Evolutionary conservation across 2,113 vertebrate genomes (phyloP), one percentile per base, ranked within the genome.

Genomic region (Anthoscopus minutus): DNA sequence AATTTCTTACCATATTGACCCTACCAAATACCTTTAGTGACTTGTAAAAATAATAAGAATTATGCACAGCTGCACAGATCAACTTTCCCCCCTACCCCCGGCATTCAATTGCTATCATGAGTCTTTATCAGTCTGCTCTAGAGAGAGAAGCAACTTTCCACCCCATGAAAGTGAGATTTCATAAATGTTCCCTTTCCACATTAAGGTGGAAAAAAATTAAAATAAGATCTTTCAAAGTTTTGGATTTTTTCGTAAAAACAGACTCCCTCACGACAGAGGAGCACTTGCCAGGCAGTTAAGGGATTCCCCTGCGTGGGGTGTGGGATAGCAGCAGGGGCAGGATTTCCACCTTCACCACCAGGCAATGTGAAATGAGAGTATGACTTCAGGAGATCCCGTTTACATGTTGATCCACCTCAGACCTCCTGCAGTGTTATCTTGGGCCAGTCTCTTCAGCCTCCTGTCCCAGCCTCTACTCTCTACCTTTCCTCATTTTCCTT

Each of bases 41-140:
- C 87, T 86, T 96, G 79, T 91, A 96, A 96, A 96, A 96, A 86
- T 94, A 94, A 74, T 81, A 92, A 87, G 73, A 64, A 86, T 96
- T 91, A 88, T 57, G 40, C 79, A 81, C 91, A 95, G 94, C 95
- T 96, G 92, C 91, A 79, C 22, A 76, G 92, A 94, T 95, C 85
- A 96, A 79, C 10, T 7, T 30, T 9, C 78, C 61, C 12, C 3
- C 20, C n/a, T 31, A 10, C 6, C 22, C 40, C 21, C 64, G 62
- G 37, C 15, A 53, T 62, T 94, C 87, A 92, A 64, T 79, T 91
- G 86, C 81, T 96, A 88, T 93, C 94, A 57, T 28, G 89, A 88
- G 70, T 88, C 86, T 95, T 94, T 96, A 94, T 94, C 94, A 94
- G n/a, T 86, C 44, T 81, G 17, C 48, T 91, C 72, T 84, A 74